Base-by-base conservation (phyloP, 2,797 vertebrate species). In the Leptodactylus fallax region DNA sequence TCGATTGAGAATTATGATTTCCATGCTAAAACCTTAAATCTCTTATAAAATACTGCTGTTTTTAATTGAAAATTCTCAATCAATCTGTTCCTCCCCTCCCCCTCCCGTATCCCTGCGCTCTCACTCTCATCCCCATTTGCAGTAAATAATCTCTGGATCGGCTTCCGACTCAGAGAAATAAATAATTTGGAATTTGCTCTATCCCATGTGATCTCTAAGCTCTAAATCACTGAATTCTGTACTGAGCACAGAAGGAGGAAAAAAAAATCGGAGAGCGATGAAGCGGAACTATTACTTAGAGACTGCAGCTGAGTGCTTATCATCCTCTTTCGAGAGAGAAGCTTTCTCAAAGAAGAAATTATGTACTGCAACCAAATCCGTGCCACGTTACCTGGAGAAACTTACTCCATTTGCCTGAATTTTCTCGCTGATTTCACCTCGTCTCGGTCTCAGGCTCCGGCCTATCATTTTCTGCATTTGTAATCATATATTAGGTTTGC, bases 11-110 rank as follows among this genome's bases (percentile, higher is more conserved):
- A 53, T 83, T 83, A 89, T 83, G 77, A 86, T 89, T 86, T 86
- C 79, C 53, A 53, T 89, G 71, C 84, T 90, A 88, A 87, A 85
- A 87, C 90, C 90, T 91, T 95, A 93, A 95, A 94, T 95, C 92
- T 93, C 92, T 92, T 87, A 91, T 91, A 71, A 69, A 92, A 94
- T 94, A 92, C 85, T 91, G 90, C 91, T 92, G 92, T 67, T 93
- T 95, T 95, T 94, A 94, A 95, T 93, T 95, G 94, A 94, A 95
- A 94, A 92, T 89, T 17, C 90, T 91, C 92, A 90, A 63, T 94
- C 92, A 90, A 84, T 93, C 36, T 25, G 86, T 83, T 91, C 89
- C 84, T 56, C 78, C 17, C 77, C 77, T 36, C 83, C 61, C 83
- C 65, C 36, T 77, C 63, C 87, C 11, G 3, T 87, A 36, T 90